Conservation (phyloP, 2,113 vertebrate species). For the Charina bottae region DNA sequence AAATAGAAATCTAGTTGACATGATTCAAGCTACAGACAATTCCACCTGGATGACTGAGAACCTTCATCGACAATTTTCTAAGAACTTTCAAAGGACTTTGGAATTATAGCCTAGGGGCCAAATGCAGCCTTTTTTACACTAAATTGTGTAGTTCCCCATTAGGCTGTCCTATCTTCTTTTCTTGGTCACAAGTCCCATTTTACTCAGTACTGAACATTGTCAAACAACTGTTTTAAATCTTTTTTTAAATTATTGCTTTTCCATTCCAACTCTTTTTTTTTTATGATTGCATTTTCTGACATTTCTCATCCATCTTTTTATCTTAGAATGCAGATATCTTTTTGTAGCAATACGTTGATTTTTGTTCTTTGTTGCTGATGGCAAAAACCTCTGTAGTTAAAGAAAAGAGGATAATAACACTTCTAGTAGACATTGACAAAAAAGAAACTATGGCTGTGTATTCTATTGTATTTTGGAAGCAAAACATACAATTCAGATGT, state of each 20-base stretch:
- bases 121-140: background rate
- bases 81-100: background rate
- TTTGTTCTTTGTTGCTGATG: background rate
- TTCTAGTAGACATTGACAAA: background rate
- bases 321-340: background rate
- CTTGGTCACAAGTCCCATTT: background rate
- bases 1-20: too few species aligned
- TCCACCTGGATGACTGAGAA: too few species aligned
- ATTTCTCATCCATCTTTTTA: background rate
- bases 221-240: background rate
- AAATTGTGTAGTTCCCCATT: background rate
- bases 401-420: conserved; percentile 2
- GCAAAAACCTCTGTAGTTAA: background rate
- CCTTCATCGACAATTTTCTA: background rate
- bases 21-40: too few species aligned
- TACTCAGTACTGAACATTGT: background rate
- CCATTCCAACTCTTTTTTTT: background rate
- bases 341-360: background rate
- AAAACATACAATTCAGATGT: conserved; percentile 23
- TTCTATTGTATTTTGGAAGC: conserved; percentile 10
- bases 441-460: background rate
- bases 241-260: background rate
- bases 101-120: background rate
- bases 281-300: background rate
- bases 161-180: background rate